These are phyloP conservation scores for Carduelis carduelis DNA, from an alignment of 2,797 vertebrate genomes.

Conservation along the genomic window DNA sequence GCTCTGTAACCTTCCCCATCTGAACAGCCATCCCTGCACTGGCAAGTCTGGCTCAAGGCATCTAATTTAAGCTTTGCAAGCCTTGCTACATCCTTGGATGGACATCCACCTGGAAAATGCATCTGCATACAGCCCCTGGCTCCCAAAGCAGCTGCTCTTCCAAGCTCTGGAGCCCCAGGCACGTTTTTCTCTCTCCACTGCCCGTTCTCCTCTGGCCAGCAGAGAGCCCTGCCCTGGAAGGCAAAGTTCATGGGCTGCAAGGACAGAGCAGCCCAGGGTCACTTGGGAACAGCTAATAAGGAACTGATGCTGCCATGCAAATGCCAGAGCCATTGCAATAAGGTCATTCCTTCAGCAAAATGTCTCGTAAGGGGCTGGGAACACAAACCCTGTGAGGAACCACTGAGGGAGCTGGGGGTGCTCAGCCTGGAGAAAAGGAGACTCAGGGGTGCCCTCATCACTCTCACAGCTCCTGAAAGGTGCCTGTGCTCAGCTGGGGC, in stretches of 20 bases:
- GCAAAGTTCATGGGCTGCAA: background rate
- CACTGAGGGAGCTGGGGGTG: too few relatives aligned
- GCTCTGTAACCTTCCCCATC: accelerated
- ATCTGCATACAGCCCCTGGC: background rate
- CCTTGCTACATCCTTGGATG: background rate
- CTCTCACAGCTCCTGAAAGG: too few relatives aligned
- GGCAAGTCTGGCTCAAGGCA: background rate
- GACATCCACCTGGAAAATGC: background rate
- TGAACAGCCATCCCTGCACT: background rate
- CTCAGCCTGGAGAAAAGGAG: too few relatives aligned
- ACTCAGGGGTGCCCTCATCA: too few relatives aligned
- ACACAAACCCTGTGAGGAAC: too few relatives aligned
- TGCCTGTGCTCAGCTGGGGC: too few relatives aligned
- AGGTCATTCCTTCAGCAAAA: background rate
- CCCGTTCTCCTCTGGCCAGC: background rate
- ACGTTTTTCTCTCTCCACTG: background rate
- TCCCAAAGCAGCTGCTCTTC: background rate
- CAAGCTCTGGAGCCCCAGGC: background rate
- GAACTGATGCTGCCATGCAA: background rate
- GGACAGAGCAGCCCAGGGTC: background rate
- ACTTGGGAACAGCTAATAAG: background rate
- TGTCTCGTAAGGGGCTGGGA: accelerated
- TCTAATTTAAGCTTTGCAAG: background rate
- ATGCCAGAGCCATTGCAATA: background rate
- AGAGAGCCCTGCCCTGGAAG: background rate